These are phyloP conservation scores for Paracentrotus lividus DNA, from an alignment of 53 echinoderm and acorn worm species.

Conservation along the genomic window DNA sequence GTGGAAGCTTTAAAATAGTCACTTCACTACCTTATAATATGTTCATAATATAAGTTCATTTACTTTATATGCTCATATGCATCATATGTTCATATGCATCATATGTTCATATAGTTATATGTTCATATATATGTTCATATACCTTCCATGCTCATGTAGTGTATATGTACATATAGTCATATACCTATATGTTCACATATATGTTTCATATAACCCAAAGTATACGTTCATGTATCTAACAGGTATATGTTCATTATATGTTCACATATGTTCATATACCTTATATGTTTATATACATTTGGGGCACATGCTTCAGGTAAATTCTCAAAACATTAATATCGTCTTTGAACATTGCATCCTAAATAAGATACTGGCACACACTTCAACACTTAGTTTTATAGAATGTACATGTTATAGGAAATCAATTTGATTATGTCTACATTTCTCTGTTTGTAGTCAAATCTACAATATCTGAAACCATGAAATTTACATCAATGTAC, in stretches of 20 bases:
- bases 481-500: slow-evolving; percentile 44
- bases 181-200: too few species aligned
- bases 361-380: slow-evolving; percentile 33
- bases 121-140: slow-evolving; percentile 9
- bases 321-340: background rate
- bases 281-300: background rate
- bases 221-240: too few species aligned
- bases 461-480: slow-evolving; percentile 38
- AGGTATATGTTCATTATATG: background rate
- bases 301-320: background rate
- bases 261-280: slow-evolving; percentile 15
- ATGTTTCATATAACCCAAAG: too few species aligned
- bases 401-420: slow-evolving; percentile 27
- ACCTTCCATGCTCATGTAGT: background rate
- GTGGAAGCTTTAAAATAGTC: slow-evolving; percentile 29
- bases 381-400: slow-evolving; percentile 39
- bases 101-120: background rate
- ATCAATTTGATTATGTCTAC: background rate
- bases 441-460: slow-evolving; percentile 5
- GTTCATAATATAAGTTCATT: too few species aligned
- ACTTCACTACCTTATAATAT: too few species aligned
- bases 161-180: too few species aligned
- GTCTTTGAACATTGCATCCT: background rate
- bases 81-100: slow-evolving; percentile 41
- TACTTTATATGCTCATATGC: too few species aligned